Evolutionary conservation across 2,797 vertebrate genomes (phyloP), one percentile per base, ranked within the genome.

Genomic region (Bradypodion ventrale): DNA sequence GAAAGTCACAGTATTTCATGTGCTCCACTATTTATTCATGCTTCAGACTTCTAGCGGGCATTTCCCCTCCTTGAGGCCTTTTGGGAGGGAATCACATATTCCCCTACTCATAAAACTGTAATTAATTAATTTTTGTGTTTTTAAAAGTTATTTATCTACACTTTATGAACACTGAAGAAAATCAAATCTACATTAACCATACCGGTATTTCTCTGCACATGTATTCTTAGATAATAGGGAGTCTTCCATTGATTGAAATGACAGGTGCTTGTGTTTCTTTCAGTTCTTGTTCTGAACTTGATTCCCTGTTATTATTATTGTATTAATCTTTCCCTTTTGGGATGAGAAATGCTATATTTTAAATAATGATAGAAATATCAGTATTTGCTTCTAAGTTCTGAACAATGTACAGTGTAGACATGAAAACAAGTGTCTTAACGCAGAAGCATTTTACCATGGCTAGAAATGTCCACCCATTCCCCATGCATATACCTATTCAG

Each of bases 401-500:
- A n/a, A n/a, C n/a, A n/a, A n/a, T n/a, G n/a, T n/a, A n/a, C 88
- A 90, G 92, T 88, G 87, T 89, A 85, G 80, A 73, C 85, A 87
- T 90, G 75, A 83, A 86, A 90, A 93, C 69, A 93, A 94, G 90
- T 76, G 68, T 76, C 73, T 87, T 88, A 87, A 90, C 92, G 89
- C 88, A 65, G 59, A 93, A 85, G 91, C 88, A 83, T 87, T 92
- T 86, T 90, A 89, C 88, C 79, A 89, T 35, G 32, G 40, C 5
- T 35, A 15, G 52, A 85, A 89, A 90, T 82, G 65, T 42, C 85
- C 2, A 0, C 90, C 88, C 89, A 83, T 84, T 86, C 90, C 81
- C n/a, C 63, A 49, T 16, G 15, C 16, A 35, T 19, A 10, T 37
- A 62, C 68, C 60, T 5, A 5, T 8, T 25, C 23, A 77, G 84